A percentile compares a stretch with the other conserved stretches of the same genome.
These are phyloP conservation scores for Seira musarum DNA, from an alignment of 2,888 invertebrate genomes.

Conservation along the genomic window DNA sequence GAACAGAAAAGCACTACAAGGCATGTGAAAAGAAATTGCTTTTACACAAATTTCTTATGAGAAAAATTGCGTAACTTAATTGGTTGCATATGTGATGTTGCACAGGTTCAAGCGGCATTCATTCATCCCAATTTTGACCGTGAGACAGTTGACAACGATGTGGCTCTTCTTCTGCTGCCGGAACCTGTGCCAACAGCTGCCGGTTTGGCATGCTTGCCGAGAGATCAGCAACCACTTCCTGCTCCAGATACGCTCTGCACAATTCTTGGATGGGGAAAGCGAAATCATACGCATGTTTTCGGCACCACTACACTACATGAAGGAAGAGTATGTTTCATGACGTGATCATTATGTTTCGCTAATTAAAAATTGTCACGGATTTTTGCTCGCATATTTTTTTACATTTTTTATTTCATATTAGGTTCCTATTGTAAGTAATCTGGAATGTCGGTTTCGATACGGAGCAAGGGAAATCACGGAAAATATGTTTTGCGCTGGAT, in stretches of 20 bases:
- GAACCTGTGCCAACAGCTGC: constrained; percentile 71
- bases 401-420: too few species aligned
- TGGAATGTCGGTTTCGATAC: constrained; percentile 86
- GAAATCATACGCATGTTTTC: constrained; percentile 81
- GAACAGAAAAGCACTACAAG: constrained; percentile 84
- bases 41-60: background rate
- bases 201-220: constrained; percentile 87
- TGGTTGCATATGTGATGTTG: background rate
- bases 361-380: background rate
- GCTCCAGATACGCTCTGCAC: constrained; percentile 80
- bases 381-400: background rate
- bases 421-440: constrained; percentile 88
- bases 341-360: background rate
- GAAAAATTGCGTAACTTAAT: constrained; percentile 6
- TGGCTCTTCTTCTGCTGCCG: constrained; percentile 84
- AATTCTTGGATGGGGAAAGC: constrained; percentile 95
- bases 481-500: constrained; percentile 91
- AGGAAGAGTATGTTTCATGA: constrained; percentile 78
- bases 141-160: constrained; percentile 92
- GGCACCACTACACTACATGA: constrained; percentile 90
- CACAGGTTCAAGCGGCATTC: constrained; percentile 78
- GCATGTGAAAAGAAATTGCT: constrained; percentile 70
- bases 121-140: constrained; percentile 90
- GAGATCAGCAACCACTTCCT: constrained; percentile 79
- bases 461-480: constrained; percentile 88